Evolutionary conservation across 2,113 vertebrate species (phyloP).

Genomic region (Conger conger): DNA sequence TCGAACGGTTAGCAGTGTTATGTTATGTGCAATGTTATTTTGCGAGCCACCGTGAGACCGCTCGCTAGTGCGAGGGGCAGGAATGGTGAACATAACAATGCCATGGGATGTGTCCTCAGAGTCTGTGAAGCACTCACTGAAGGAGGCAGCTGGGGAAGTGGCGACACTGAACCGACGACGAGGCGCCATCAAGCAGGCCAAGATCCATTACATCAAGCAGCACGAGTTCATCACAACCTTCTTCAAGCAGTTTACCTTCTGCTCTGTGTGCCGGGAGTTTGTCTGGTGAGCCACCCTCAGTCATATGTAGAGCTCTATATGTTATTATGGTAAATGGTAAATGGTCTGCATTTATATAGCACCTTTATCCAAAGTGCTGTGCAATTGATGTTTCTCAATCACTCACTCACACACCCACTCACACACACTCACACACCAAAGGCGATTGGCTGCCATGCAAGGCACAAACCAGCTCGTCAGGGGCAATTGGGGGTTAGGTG

Average conservation of each 20-base stretch:
- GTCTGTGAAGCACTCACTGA: conserved; percentile 38
- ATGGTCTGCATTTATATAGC: too few relatives aligned
- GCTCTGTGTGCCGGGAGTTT: conserved; percentile 95
- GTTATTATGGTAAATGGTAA: background rate
- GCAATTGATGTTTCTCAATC: too few relatives aligned
- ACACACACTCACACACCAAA: too few relatives aligned
- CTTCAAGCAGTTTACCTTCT: conserved; percentile 94
- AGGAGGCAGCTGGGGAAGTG: background rate
- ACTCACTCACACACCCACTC: too few relatives aligned
- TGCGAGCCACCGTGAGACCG: too few relatives aligned
- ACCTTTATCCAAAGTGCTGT: too few relatives aligned
- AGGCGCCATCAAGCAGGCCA: conserved; percentile 96
- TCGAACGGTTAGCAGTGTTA: too few relatives aligned
- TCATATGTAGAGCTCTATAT: too few relatives aligned
- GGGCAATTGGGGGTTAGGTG: too few relatives aligned
- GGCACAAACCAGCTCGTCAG: too few relatives aligned
- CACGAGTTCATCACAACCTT: conserved; percentile 95
- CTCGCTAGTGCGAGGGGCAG: conserved; percentile 10
- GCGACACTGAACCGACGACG: conserved; percentile 83
- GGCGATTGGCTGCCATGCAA: too few relatives aligned
- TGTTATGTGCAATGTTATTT: too few relatives aligned
- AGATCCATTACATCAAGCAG: conserved; percentile 89
- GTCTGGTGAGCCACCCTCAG: conserved; percentile 80
- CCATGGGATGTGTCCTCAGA: conserved; percentile 26
- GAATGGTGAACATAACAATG: background rate